Conservation (phyloP, 2,888 invertebrate genomes). For the Rhingia campestris region DNA sequence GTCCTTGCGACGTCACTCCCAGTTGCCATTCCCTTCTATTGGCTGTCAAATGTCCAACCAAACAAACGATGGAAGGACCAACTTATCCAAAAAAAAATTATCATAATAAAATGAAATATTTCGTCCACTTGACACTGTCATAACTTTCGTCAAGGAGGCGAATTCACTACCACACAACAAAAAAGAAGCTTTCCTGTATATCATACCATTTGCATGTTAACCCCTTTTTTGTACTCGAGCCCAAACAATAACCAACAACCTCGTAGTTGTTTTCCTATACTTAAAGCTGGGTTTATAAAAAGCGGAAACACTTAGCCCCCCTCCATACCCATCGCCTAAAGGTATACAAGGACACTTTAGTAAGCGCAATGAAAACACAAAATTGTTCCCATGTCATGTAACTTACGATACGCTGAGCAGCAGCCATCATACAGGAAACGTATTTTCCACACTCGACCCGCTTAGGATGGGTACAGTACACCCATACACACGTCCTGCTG, state of each 20-base stretch:
- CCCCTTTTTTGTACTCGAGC: neutral
- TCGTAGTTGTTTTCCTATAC: conserved; percentile 17
- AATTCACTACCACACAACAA: neutral
- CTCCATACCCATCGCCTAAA: neutral
- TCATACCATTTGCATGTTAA: conserved; percentile 39
- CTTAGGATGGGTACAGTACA: neutral
- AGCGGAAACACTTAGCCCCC: conserved; percentile 22
- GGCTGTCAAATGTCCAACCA: conserved; percentile 9
- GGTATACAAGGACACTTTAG: conserved; percentile 40
- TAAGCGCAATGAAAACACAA: conserved; percentile 41
- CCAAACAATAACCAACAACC: conserved; percentile 15
- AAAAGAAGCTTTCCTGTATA: conserved; percentile 14
- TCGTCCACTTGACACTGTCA: conserved; percentile 46
- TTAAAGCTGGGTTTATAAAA: conserved; percentile 9
- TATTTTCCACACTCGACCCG: conserved; percentile 25
- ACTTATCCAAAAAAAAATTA: conserved; percentile 42
- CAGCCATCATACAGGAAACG: conserved; percentile 29
- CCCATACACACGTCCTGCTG: neutral
- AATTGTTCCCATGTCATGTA: conserved; percentile 29
- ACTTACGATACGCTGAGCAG: conserved; percentile 33
- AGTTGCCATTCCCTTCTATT: conserved; percentile 8
- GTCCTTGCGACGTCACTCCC: neutral
- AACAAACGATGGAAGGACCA: neutral
- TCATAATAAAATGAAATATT: conserved; percentile 60
- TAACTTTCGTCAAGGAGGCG: neutral